Conservation (phyloP, 2,888 invertebrate genomes). For the Dromius quadrimaculatus region DNA sequence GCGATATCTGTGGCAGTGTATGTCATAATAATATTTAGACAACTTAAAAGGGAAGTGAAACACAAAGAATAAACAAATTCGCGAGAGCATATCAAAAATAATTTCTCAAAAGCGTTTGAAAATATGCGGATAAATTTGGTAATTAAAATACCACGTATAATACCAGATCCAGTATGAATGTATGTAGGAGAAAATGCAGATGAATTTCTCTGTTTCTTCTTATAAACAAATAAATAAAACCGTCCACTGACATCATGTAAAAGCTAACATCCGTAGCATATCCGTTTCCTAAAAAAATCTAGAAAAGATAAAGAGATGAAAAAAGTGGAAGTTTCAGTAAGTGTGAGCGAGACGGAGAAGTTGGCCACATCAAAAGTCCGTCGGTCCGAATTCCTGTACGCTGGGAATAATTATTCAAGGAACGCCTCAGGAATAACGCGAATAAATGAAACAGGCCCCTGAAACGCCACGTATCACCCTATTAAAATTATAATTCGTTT, state of each 20-base stretch:
- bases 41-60: no score
- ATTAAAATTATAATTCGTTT: slow-evolving; percentile 52
- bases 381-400: slow-evolving; percentile 42
- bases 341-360: not conserved
- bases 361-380: slow-evolving; percentile 28
- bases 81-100: no score
- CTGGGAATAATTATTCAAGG: slow-evolving; percentile 47
- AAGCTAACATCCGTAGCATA: slow-evolving; percentile 29
- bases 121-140: not conserved
- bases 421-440: slow-evolving; percentile 48
- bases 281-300: slow-evolving; percentile 40
- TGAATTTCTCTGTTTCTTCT: slow-evolving; percentile 19
- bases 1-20: no score
- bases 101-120: slow-evolving; percentile 15
- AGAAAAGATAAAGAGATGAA: slow-evolving; percentile 28
- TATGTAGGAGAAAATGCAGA: slow-evolving; percentile 4
- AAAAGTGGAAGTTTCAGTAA: not conserved
- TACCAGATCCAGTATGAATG: not conserved
- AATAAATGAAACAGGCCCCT: slow-evolving; percentile 43
- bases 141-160: not conserved
- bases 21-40: no score
- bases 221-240: slow-evolving; percentile 32
- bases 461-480: slow-evolving; percentile 47
- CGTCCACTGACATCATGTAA: slow-evolving; percentile 14
- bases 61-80: no score